Conservation (phyloP, 2,888 invertebrate genomes). For the Nomada lathburiana region DNA sequence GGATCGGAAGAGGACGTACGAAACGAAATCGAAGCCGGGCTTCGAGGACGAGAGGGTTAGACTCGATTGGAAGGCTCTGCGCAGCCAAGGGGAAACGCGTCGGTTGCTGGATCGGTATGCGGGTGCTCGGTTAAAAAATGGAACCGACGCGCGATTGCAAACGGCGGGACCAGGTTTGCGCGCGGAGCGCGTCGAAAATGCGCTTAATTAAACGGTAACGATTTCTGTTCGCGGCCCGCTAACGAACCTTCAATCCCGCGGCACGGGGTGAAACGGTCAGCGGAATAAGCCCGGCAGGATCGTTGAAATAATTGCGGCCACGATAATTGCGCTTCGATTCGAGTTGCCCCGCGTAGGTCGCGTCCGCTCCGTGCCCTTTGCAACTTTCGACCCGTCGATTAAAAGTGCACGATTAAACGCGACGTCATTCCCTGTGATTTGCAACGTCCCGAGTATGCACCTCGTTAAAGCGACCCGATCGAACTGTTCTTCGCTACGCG, state of each 20-base stretch:
- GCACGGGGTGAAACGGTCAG: slow-evolving; percentile 44
- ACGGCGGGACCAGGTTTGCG: slow-evolving; percentile 1
- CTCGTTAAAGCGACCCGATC: not conserved
- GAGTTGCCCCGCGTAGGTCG: slow-evolving; percentile 5
- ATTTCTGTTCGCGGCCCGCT: slow-evolving; percentile 66
- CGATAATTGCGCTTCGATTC: slow-evolving; percentile 70
- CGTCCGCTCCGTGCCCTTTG: not conserved
- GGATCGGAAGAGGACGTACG: not conserved
- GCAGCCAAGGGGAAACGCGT: slow-evolving; percentile 35
- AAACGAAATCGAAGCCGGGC: slow-evolving; percentile 53
- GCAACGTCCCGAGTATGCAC: slow-evolving; percentile 4
- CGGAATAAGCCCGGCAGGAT: slow-evolving; percentile 55
- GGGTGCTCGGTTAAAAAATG: slow-evolving; percentile 25
- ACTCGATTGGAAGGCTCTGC: not conserved
- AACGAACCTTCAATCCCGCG: slow-evolving; percentile 57
- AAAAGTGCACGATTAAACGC: slow-evolving; percentile 35
- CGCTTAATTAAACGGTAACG: slow-evolving; percentile 80
- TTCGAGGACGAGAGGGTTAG: slow-evolving; percentile 39
- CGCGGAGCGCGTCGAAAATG: slow-evolving; percentile 72
- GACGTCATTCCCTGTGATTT: not conserved
- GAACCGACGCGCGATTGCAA: slow-evolving; percentile 10
- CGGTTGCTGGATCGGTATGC: slow-evolving; percentile 6
- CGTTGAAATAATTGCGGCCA: slow-evolving; percentile 69
- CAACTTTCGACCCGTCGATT: slow-evolving; percentile 36
- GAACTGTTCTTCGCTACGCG: not conserved